Evolutionary conservation across 2,888 invertebrate genomes (phyloP).

Genomic region (Thera britannica): DNA sequence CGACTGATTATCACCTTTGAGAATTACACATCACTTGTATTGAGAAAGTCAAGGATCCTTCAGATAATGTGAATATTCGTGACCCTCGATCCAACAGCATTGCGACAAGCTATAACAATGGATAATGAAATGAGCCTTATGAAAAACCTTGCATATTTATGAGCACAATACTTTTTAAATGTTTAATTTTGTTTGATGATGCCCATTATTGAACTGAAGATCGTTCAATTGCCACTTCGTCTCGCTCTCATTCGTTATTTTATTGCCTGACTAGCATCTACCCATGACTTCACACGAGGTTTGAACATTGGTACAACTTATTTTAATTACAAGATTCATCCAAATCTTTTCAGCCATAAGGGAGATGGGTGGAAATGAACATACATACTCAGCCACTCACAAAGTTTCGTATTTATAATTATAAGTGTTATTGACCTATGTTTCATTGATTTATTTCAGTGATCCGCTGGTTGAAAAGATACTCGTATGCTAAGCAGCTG

Average conservation of each 20-base stretch:
- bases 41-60: background rate
- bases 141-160: background rate
- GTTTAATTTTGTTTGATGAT: background rate
- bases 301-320: too few species aligned
- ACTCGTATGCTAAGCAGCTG: too few species aligned
- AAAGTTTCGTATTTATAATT: too few species aligned
- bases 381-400: too few species aligned
- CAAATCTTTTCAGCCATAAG: too few species aligned
- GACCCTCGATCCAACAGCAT: slow-evolving; percentile 7
- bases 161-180: background rate
- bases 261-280: background rate
- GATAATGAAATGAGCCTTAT: background rate
- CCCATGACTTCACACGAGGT: background rate
- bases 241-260: background rate
- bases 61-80: background rate
- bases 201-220: background rate
- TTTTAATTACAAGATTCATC: too few species aligned
- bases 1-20: background rate
- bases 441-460: too few species aligned
- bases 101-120: slow-evolving; percentile 7
- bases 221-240: background rate
- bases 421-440: too few species aligned
- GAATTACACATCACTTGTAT: background rate
- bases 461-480: too few species aligned
- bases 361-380: too few species aligned